phyloP scores from a whole-genome alignment of 2,797 vertebrate genomes.

The Pithecia hirsuta region DNA sequence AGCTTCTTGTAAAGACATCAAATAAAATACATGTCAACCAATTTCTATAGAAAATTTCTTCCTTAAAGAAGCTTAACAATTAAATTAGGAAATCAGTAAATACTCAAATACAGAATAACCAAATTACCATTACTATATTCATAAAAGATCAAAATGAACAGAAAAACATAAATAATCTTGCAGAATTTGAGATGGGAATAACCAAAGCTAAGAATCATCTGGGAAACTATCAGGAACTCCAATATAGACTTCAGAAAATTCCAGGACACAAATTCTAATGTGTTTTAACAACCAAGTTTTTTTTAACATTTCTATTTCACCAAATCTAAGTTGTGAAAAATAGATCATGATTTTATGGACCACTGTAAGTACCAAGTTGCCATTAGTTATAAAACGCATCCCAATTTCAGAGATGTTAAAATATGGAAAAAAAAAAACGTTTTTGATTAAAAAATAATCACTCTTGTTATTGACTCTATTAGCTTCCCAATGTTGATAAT shows the following conservation, averaged over 20 bases:
- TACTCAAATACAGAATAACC: slow-evolving; percentile 15
- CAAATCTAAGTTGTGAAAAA: slow-evolving; percentile 41
- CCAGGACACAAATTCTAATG: slow-evolving; percentile 15
- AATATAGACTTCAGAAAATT: slow-evolving; percentile 23
- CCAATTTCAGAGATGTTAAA: slow-evolving; percentile 54
- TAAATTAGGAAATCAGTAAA: slow-evolving; percentile 42
- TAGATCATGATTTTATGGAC: slow-evolving; percentile 27
- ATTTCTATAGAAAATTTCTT: background rate
- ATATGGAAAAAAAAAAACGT: background rate
- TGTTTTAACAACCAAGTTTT: slow-evolving; percentile 46
- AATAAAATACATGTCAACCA: slow-evolving; percentile 45
- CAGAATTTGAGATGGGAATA: slow-evolving; percentile 45
- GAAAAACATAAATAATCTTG: slow-evolving; percentile 48
- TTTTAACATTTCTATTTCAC: slow-evolving; percentile 54
- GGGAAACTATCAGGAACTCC: slow-evolving; percentile 19
- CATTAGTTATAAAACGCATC: slow-evolving; percentile 32
- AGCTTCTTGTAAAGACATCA: background rate
- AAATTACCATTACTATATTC: slow-evolving; percentile 23
- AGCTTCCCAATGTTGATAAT: background rate
- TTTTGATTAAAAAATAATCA: slow-evolving; percentile 53
- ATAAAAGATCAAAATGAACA: background rate
- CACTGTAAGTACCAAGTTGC: background rate
- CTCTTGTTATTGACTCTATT: slow-evolving; percentile 6
- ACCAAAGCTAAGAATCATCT: slow-evolving; percentile 39
- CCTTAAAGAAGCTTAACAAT: slow-evolving; percentile 46